Conservation (phyloP, 2,113 vertebrate species). For the Suricata suricatta region DNA sequence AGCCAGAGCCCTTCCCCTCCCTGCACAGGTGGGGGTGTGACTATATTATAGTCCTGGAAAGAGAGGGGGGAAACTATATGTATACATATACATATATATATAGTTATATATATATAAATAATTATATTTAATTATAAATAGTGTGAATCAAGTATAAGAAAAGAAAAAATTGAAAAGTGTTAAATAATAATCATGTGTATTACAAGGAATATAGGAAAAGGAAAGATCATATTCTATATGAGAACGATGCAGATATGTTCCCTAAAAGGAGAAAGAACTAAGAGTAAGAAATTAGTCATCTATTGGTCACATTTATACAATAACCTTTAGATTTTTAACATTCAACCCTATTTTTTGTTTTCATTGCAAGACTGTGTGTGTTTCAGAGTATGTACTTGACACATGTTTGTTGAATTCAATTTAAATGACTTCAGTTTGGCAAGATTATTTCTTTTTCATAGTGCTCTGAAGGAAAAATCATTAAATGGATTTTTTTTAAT, state of each 20-base stretch:
- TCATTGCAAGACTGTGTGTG: conserved; percentile 37
- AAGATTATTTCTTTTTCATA: conserved; percentile 67
- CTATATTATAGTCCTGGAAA: neutral
- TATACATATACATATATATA: no score
- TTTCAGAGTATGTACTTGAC: neutral
- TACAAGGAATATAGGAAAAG: neutral
- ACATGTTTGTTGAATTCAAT: conserved; percentile 62
- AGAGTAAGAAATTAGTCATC: neutral
- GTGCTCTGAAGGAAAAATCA: conserved; percentile 56
- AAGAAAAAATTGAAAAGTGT: neutral
- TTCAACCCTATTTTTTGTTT: conserved; percentile 64
- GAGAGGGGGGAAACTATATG: neutral
- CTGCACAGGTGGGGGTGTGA: neutral
- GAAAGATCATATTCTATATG: neutral
- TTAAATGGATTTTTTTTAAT: conserved; percentile 62
- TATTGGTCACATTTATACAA: neutral
- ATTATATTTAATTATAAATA: neutral
- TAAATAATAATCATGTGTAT: neutral
- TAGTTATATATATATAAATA: neutral
- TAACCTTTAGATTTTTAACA: neutral
- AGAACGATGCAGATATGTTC: neutral
- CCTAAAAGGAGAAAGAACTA: neutral
- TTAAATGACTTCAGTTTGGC: conserved; percentile 71
- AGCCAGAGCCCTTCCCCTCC: neutral
- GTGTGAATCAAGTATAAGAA: neutral